Base-by-base conservation (phyloP, 2,888 invertebrate species). In the Drosophila anomelani region DNA sequence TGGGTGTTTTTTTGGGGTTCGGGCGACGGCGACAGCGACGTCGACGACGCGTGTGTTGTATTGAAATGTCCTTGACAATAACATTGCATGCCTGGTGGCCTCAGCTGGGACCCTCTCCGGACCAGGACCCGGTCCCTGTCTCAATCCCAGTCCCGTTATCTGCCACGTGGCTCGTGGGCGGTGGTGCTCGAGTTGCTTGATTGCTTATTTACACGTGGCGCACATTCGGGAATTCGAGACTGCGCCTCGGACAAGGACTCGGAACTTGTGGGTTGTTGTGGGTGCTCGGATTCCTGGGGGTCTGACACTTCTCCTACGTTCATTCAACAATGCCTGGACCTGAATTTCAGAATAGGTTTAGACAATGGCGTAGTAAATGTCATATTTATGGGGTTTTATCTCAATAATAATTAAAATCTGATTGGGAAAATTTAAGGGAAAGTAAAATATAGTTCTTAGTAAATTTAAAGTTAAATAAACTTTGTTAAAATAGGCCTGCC, bases 31-130 rank as follows among this genome's bases (percentile, higher is more conserved):
- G 44, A 54, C 53, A 49, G 36, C 49, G 58, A 36, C 36, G 59
- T 23, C 53, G 39, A 34, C 29, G 26, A 71, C 75, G 82, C 75
- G 78, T 78, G 78, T 73, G 80, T 68, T 78, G 63, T 80, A 75
- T 85, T 83, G 79, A 83, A 82, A 80, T 86, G 85, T 86, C 85
- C 85, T 85, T 85, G 85, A 84, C 89, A 88, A 84, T 88, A 88
- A 86, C 84, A 85, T 86, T 86, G 79, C 70, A 76, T 76, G 84
- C 71, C 74, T 49, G 61, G 67, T 66, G 70, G 68, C 66, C 62
- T 56, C 39, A 53, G 58, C 38, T 56, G 49, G 51, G 39, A 58
- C 38, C 44, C 53, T 23, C 53, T 44, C 38, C 72, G 26, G 49
- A 29, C 26, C 47, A 23, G 38, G 67, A 29, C 39, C 20, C 34